phyloP scores from a whole-genome alignment of 92 coral and sea anemone genomes.

The Heliopora coerulea region DNA sequence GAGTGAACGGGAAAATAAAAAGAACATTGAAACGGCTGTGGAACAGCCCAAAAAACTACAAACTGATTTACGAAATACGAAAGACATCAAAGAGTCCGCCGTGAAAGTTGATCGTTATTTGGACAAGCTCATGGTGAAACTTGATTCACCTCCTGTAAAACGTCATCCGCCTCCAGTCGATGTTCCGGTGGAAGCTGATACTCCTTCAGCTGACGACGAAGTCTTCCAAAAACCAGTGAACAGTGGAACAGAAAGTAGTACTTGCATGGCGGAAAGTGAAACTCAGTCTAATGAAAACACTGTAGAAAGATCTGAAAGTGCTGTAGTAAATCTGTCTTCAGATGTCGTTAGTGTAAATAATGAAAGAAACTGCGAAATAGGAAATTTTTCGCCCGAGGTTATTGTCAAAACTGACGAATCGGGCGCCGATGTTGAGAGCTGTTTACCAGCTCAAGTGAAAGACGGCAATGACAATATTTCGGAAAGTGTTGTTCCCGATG shows the following conservation, averaged over 20 bases:
- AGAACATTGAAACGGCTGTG: neutral
- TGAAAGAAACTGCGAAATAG: conserved; percentile 5
- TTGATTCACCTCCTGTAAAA: conserved; percentile 16
- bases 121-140: conserved; percentile 8
- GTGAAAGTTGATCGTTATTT: conserved; percentile 12
- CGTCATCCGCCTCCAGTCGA: neutral
- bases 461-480: conserved; percentile 28
- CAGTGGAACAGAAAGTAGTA: neutral
- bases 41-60: neutral
- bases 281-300: neutral
- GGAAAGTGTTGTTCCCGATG: neutral
- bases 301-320: neutral
- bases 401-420: neutral
- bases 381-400: neutral
- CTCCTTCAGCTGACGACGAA: conserved; percentile 11
- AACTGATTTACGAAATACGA: neutral
- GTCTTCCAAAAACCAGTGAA: conserved; percentile 14
- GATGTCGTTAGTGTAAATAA: neutral
- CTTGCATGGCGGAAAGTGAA: neutral
- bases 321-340: neutral
- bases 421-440: conserved; percentile 11
- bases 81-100: neutral
- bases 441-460: neutral
- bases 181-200: neutral
- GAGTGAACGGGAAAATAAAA: neutral